Evolutionary conservation across 2,797 vertebrate species (phyloP), one percentile per base, ranked within the genome.

Genomic region (Babyrousa celebensis): DNA sequence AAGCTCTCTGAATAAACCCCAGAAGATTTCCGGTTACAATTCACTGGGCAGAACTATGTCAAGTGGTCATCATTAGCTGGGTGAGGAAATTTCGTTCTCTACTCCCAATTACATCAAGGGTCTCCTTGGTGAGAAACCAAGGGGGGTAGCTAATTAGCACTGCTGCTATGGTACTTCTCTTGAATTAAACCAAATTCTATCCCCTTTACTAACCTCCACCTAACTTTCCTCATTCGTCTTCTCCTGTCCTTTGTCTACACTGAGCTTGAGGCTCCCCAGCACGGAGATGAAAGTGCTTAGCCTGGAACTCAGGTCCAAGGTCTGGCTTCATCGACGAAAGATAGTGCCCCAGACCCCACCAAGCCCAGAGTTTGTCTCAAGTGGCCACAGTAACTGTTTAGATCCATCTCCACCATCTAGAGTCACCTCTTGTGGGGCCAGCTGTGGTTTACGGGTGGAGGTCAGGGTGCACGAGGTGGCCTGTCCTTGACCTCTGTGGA

Each of bases 391-490:
- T 65, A 1, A 62, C 12, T 29, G 27, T 15, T 5, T 6, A 20
- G 48, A 36, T 27, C 20, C 21, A 1, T 6, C 27, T 23, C 75
- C 1, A 0, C 15, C 60, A 12, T 17, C 21, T 68, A 9, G 54
- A 0, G 0, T 40, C 20, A 12, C 20, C 23, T 8, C 23, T 43
- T 1, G 0, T 4, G 36, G 36, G 15, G 54, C 62, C 68, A 32
- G 4, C 54, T 15, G 54, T 32, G 40, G 54, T 6, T 0, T 48
- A 27, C 7, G 6, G 20, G 40, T 0, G 1, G 63, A n/a, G 27
- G n/a, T 29, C 21, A 60, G 16, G 1, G 25, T 40, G 25, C 29
- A 18, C 0, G 0, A 2, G n/a, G 18, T 1, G 20, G 21, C n/a
- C 23, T 0, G 36, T 29, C 36, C 0, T 9, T 36, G 60, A n/a